phyloP scores from a whole-genome alignment of 2,888 invertebrate species.

The Itoplectis maculator region DNA sequence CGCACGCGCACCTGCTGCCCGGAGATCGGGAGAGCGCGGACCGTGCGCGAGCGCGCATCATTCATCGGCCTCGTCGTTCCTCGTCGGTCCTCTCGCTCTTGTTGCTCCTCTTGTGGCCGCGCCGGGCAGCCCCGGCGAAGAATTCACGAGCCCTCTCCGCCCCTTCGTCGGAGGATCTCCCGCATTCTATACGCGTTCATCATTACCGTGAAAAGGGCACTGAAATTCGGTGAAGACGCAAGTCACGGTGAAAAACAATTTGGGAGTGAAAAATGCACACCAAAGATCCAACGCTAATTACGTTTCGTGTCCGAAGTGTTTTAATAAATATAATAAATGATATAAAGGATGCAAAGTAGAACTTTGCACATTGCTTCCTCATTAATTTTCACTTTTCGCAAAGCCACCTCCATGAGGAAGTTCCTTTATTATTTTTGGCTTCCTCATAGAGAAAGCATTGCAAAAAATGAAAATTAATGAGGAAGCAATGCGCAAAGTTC shows the following conservation, averaged over 20 bases:
- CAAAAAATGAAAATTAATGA: too few relatives aligned
- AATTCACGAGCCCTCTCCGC: background rate
- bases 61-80: slow-evolving; percentile 76
- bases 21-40: slow-evolving; percentile 12
- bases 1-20: slow-evolving; percentile 78
- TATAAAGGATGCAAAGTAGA: too few relatives aligned
- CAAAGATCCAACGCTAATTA: slow-evolving; percentile 22
- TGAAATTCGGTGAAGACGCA: background rate
- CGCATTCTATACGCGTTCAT: background rate
- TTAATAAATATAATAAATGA: too few relatives aligned
- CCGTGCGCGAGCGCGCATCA: slow-evolving; percentile 72
- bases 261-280: slow-evolving; percentile 20
- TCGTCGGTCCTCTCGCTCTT: slow-evolving; percentile 54
- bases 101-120: slow-evolving; percentile 31
- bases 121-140: background rate
- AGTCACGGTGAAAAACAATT: slow-evolving; percentile 17
- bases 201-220: slow-evolving; percentile 12
- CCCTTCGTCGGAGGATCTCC: slow-evolving; percentile 10
- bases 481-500: too few relatives aligned
- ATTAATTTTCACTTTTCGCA: too few relatives aligned
- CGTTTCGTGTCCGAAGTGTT: slow-evolving; percentile 2
- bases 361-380: too few relatives aligned
- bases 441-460: too few relatives aligned
- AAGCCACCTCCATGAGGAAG: too few relatives aligned
- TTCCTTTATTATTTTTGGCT: too few relatives aligned